A percentile compares a stretch with the other conserved stretches of the same genome.
phyloP scores from a whole-genome alignment of 2,113 vertebrate species.

The Oryzias celebensis region DNA sequence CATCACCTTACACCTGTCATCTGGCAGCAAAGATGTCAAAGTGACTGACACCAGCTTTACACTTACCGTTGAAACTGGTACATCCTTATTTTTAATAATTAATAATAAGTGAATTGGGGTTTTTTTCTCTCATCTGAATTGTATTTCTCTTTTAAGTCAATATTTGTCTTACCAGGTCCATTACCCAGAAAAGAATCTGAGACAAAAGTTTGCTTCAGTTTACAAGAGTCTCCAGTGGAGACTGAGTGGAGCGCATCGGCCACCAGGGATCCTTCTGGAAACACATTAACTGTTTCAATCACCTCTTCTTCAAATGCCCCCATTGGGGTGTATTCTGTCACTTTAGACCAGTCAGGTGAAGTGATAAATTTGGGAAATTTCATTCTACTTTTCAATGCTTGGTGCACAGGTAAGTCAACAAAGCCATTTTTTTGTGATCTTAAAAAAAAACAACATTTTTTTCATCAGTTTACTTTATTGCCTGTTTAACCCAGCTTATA shows the following conservation, averaged over 20 bases:
- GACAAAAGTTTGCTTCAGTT: constrained; percentile 75
- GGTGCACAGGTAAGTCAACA: constrained; percentile 82
- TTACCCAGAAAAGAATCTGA: constrained; percentile 72
- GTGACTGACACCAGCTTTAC: constrained; percentile 63
- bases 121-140: neutral
- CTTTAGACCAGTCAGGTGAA: constrained; percentile 78
- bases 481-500: too few species aligned
- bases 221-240: constrained; percentile 60
- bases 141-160: neutral
- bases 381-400: constrained; percentile 86
- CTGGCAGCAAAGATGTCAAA: constrained; percentile 64
- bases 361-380: constrained; percentile 78
- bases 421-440: neutral
- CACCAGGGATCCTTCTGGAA: constrained; percentile 52
- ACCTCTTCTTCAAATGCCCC: constrained; percentile 73
- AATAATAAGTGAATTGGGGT: neutral
- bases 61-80: constrained; percentile 78
- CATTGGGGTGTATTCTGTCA: constrained; percentile 82
- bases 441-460: neutral
- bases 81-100: neutral
- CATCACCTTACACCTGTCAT: constrained; percentile 76
- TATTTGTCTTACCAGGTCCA: constrained; percentile 73
- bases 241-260: constrained; percentile 74
- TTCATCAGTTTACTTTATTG: too few species aligned
- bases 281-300: constrained; percentile 67